phyloP scores from a whole-genome alignment of 2,797 vertebrate genomes.

The Sarcophilus harrisii region DNA sequence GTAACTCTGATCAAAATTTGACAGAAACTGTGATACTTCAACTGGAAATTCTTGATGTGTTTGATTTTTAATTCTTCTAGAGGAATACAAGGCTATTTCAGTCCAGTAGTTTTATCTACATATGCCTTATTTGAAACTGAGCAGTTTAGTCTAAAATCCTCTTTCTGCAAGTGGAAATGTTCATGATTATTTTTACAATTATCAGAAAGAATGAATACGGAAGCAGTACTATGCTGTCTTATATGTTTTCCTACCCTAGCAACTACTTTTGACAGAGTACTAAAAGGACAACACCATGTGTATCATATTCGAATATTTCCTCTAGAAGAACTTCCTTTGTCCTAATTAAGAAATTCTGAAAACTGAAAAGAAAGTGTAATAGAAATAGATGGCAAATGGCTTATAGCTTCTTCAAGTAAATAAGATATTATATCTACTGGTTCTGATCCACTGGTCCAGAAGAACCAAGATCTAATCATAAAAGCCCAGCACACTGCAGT shows the following conservation, averaged over 20 bases:
- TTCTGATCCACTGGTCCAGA: no score
- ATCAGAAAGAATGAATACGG: neutral
- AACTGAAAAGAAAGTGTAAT: no score
- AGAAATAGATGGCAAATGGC: no score
- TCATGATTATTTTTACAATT: neutral
- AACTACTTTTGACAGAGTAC: neutral
- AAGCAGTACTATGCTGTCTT: neutral
- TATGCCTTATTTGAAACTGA: neutral
- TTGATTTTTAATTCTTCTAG: conserved; percentile 20
- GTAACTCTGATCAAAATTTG: neutral
- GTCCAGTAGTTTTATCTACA: neutral
- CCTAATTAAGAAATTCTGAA: no score
- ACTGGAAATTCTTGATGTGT: conserved; percentile 48
- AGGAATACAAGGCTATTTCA: conserved; percentile 30
- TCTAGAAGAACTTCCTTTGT: no score
- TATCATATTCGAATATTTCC: neutral
- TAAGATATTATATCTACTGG: no score
- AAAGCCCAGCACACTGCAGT: no score
- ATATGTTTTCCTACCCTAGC: neutral
- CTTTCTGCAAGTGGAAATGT: neutral
- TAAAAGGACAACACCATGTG: neutral
- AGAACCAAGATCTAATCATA: no score
- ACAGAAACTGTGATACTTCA: conserved; percentile 30
- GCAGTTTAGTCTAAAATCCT: neutral
- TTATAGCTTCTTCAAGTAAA: no score